Percentiles rank a stretch among this genome's conserved stretches.
These are phyloP conservation scores for Synergus itoensis DNA, from an alignment of 2,888 invertebrate species.

Conservation along the genomic window DNA sequence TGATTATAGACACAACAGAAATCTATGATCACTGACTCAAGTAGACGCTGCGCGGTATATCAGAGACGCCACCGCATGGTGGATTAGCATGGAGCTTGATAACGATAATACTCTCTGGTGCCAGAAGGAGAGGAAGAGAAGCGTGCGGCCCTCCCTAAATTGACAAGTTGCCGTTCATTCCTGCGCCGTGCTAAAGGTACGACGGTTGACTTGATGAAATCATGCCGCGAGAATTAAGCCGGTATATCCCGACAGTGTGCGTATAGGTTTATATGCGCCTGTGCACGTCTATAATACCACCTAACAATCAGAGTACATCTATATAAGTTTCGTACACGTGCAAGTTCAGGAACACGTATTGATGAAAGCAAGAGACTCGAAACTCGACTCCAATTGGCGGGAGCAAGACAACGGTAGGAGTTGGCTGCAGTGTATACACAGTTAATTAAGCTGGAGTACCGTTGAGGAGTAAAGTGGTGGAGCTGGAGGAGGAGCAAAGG, in stretches of 20 bases:
- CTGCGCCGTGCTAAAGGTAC: conserved; percentile 53
- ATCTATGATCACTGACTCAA: background rate
- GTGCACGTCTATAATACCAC: conserved; percentile 47
- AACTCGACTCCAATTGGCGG: conserved; percentile 73
- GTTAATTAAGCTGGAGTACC: conserved; percentile 76
- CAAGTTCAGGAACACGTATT: conserved; percentile 42
- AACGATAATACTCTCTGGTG: conserved; percentile 55
- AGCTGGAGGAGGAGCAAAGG: conserved; percentile 41
- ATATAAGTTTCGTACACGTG: conserved; percentile 34
- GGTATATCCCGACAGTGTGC: conserved; percentile 58
- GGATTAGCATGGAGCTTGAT: conserved; percentile 51
- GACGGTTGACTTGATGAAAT: conserved; percentile 75
- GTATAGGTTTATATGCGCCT: conserved; percentile 55
- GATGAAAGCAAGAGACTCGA: conserved; percentile 46
- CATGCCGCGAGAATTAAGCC: conserved; percentile 72
- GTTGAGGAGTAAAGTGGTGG: conserved; percentile 57
- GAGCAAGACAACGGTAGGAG: conserved; percentile 75
- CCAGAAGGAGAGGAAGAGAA: conserved; percentile 45
- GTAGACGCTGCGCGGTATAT: background rate
- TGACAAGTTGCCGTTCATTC: conserved; percentile 62
- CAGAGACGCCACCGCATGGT: conserved; percentile 21
- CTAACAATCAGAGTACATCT: conserved; percentile 1
- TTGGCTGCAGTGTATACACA: conserved; percentile 76
- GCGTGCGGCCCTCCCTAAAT: conserved; percentile 56
- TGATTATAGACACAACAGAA: background rate